Base-by-base conservation (phyloP, 2,113 vertebrate genomes). In the Ariopsis seemanni region DNA sequence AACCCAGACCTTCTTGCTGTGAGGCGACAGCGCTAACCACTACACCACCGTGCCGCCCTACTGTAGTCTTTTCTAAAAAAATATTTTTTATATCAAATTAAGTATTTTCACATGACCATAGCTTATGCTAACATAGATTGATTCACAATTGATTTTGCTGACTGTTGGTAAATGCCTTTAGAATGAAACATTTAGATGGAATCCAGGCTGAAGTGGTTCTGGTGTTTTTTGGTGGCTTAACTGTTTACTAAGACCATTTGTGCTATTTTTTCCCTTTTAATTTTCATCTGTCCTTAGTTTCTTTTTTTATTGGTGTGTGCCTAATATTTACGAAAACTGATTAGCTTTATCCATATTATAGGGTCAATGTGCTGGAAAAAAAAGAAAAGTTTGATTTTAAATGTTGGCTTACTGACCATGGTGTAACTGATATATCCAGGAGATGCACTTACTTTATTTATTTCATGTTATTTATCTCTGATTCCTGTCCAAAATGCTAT, bases 401-500 rank as follows among this genome's bases (percentile, higher is more conserved):
- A 55, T 55, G 9, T 60, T 60, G 58, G 17, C 18, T 60, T 60
- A 4, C 58, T 63, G 58, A 22, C 58, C 20, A 22, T 62, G 22
- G 18, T 67, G 27, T 27, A 30, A 69, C 30, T 69, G 12, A 30
- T 30, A 69, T 69, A 27, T 30, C 27, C 65, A 69, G 30, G 30
- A 34, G 30, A 34, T 34, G 30, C 42, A 75, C 15, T 60, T 60
- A 20, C 53, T 81, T 58, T 52, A n/a, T 77, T 82, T 80, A 58
- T 77, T 58, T 65, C 55, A 84, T 82, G 63, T 86, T 42, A 48
- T 53, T 83, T 75, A 50, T 82, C 55, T 34, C 30, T 58, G 53
- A 84, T 67, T 27, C 27, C 71, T 57, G n/a, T 48, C 69, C 25
- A 52, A 83, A 85, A 88, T 86, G 85, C 72, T 77, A 77, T 80